Conservation (phyloP, 1,140 invertebrate genomes). For the Gonatopus flavifemur region DNA sequence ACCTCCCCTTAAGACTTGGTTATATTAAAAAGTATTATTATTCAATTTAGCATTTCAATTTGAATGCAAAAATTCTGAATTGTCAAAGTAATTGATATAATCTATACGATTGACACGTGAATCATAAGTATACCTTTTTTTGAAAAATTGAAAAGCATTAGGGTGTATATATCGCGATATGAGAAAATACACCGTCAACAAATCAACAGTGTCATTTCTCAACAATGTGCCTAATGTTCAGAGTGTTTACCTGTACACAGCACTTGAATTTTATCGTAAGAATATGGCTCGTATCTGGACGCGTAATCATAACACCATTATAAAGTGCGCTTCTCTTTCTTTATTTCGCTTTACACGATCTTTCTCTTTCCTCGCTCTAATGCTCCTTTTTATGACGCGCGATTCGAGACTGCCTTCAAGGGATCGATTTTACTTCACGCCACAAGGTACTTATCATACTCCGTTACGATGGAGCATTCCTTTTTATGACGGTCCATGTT, state of each 20-base stretch:
- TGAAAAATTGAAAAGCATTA: too few species aligned
- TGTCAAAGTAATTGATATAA: too few species aligned
- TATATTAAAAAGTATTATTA: too few species aligned
- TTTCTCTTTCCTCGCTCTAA: conserved; percentile 30
- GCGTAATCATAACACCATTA: conserved; percentile 53
- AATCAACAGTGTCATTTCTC: too few species aligned
- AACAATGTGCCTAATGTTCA: conserved; percentile 39
- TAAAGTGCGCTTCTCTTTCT: conserved; percentile 26
- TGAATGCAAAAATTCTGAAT: too few species aligned
- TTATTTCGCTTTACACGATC: conserved; percentile 1
- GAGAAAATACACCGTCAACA: too few species aligned
- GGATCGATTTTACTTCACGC: conserved; percentile 52
- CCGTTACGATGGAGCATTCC: conserved; percentile 43
- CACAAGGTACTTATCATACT: conserved; percentile 43
- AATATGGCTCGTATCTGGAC: conserved; percentile 39
- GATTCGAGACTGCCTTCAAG: conserved; percentile 44
- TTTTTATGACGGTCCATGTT: conserved; percentile 40
- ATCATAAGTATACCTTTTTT: too few species aligned
- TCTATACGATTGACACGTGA: too few species aligned
- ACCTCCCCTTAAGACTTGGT: too few species aligned
- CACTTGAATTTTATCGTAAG: conserved; percentile 32
- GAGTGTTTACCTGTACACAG: conserved; percentile 40
- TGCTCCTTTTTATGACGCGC: conserved; percentile 53
- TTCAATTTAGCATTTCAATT: too few species aligned
- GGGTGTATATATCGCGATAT: too few species aligned